Percentiles rank a stretch among this genome's conserved stretches.
phyloP scores from a whole-genome alignment of 2,888 invertebrate species.

The Phasia obesa region DNA sequence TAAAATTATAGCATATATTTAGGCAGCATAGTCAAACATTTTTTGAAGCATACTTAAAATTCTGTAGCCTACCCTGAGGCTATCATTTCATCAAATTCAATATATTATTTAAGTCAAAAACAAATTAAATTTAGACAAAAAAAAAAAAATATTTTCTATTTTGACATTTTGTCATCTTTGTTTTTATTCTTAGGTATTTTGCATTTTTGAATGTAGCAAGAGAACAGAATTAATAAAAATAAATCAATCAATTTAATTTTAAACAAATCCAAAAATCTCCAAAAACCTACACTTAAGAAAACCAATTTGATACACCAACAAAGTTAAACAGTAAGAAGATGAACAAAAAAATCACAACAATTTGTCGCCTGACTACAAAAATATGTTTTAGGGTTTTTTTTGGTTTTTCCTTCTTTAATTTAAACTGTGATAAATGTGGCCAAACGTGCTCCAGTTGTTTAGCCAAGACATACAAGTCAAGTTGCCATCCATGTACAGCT shows the following conservation, averaged over 20 bases:
- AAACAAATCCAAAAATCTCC: constrained; percentile 47
- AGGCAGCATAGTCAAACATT: constrained; percentile 21
- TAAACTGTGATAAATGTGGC: constrained; percentile 29
- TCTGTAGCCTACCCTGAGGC: constrained; percentile 14
- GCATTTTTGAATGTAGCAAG: neutral
- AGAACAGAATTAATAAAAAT: constrained; percentile 60
- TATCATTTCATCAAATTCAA: constrained; percentile 19
- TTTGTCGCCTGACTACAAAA: constrained; percentile 67
- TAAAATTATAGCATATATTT: constrained; percentile 1
- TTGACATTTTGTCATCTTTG: neutral
- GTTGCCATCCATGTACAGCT: constrained; percentile 1
- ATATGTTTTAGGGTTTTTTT: constrained; percentile 42
- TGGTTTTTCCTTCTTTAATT: neutral
- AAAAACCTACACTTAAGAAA: constrained; percentile 46
- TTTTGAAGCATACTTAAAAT: constrained; percentile 1
- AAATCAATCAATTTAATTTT: constrained; percentile 70
- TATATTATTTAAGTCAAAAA: constrained; percentile 24
- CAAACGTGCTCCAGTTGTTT: constrained; percentile 40
- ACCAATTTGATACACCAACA: constrained; percentile 47
- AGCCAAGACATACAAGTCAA: constrained; percentile 45
- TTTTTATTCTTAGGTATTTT: neutral
- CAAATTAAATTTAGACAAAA: constrained; percentile 50
- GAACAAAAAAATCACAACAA: constrained; percentile 52
- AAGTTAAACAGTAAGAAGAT: constrained; percentile 1
- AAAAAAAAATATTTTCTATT: neutral